These are phyloP conservation scores for Pomatorhinus ruficollis DNA, from an alignment of 2,113 vertebrate genomes.

Conservation along the genomic window DNA sequence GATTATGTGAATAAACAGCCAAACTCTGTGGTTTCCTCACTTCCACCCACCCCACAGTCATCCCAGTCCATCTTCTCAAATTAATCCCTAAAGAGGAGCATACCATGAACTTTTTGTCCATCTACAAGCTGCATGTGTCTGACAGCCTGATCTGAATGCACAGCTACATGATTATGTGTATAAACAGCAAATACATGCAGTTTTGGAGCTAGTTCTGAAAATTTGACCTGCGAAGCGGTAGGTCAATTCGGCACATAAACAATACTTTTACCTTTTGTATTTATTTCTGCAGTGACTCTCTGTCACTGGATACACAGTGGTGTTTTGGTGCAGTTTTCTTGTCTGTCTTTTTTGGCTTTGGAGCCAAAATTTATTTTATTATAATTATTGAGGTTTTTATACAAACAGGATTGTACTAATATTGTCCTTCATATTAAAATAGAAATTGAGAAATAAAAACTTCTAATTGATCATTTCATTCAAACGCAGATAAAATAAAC, in stretches of 20 bases:
- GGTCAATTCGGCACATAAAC: neutral
- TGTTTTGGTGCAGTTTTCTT: neutral
- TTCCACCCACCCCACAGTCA: neutral
- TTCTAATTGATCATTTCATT: neutral
- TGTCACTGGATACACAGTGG: neutral
- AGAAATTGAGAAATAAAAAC: neutral
- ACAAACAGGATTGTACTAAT: neutral
- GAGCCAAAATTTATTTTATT: neutral
- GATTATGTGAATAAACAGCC: neutral
- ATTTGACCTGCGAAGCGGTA: slow-evolving; percentile 29
- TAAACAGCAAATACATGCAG: slow-evolving; percentile 7
- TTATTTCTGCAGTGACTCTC: neutral
- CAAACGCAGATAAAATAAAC: neutral
- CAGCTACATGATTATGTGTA: neutral
- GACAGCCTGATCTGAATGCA: slow-evolving; percentile 9
- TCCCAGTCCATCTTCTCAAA: neutral
- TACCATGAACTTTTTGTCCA: neutral
- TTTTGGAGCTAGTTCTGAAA: slow-evolving; percentile 13
- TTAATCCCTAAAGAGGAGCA: neutral
- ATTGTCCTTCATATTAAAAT: neutral
- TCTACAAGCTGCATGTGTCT: neutral
- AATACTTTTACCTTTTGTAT: neutral
- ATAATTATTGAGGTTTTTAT: neutral
- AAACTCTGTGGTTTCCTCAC: neutral
- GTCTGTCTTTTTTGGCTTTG: neutral